Conservation (phyloP, 2,797 vertebrate genomes). For the Esox lucius region DNA sequence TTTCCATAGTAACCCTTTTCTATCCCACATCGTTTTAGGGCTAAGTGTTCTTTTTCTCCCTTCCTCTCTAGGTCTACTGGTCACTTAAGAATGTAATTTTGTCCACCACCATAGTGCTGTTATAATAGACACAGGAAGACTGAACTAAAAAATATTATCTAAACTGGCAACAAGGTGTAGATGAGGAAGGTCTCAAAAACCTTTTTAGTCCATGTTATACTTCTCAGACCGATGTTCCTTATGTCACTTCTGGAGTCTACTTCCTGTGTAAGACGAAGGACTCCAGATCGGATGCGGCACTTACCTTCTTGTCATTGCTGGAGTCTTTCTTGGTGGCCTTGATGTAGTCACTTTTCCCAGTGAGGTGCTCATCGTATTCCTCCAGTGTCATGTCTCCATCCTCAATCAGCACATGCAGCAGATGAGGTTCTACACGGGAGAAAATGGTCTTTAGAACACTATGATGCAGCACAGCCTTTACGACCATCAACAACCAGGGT, state of each 20-base stretch:
- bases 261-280: neutral
- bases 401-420: constrained; percentile 88
- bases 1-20: constrained; percentile 78
- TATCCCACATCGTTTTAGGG: constrained; percentile 57
- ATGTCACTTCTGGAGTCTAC: neutral
- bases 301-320: constrained; percentile 88
- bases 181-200: neutral
- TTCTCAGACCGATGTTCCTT: neutral
- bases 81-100: constrained; percentile 62
- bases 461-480: constrained; percentile 13
- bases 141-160: neutral
- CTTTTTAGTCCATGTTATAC: neutral
- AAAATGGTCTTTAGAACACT: neutral
- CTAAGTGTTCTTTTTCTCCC: constrained; percentile 55
- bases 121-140: neutral
- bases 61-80: constrained; percentile 57
- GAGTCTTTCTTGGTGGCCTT: constrained; percentile 88
- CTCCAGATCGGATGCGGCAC: constrained; percentile 18
- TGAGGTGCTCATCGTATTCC: constrained; percentile 88
- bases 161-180: neutral
- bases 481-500: neutral
- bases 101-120: neutral
- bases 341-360: constrained; percentile 86
- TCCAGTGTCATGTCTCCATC: constrained; percentile 89
- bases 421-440: constrained; percentile 84